These are phyloP conservation scores for Sericinus montela DNA, from an alignment of 2,888 invertebrate genomes.

Conservation along the genomic window DNA sequence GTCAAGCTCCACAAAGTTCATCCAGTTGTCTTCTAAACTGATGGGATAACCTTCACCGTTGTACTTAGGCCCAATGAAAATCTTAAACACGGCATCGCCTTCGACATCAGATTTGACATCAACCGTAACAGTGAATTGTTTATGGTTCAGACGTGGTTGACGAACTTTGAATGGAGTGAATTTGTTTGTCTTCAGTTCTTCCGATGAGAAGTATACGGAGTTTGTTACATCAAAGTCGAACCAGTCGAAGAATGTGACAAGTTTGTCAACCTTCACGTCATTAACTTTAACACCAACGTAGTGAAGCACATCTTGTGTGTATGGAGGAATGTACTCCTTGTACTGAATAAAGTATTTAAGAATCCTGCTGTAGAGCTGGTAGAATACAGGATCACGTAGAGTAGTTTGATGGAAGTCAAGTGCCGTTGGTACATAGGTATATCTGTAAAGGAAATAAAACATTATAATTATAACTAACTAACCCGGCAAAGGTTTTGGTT, in stretches of 20 bases:
- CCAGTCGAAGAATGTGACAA: slow-evolving; percentile 84
- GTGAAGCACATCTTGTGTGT: slow-evolving; percentile 80
- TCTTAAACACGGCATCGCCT: slow-evolving; percentile 80
- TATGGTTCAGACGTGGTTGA: slow-evolving; percentile 82
- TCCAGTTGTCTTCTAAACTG: slow-evolving; percentile 78
- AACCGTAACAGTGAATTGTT: slow-evolving; percentile 80
- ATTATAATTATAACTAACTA: no score
- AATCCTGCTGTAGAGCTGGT: slow-evolving; percentile 82
- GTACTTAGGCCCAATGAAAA: slow-evolving; percentile 85
- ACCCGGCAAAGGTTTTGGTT: no score
- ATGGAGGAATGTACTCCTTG: slow-evolving; percentile 79
- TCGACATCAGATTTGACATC: slow-evolving; percentile 78
- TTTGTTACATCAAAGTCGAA: slow-evolving; percentile 83
- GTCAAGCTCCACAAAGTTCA: slow-evolving; percentile 83
- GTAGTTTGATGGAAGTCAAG: slow-evolving; percentile 82
- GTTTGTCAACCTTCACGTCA: slow-evolving; percentile 80
- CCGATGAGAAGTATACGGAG: slow-evolving; percentile 68
- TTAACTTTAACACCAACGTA: slow-evolving; percentile 83
- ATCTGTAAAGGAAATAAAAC: slow-evolving; percentile 37
- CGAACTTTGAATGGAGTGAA: slow-evolving; percentile 75
- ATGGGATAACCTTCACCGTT: slow-evolving; percentile 77
- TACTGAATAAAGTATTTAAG: slow-evolving; percentile 77
- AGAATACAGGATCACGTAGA: slow-evolving; percentile 86
- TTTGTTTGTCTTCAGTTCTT: slow-evolving; percentile 64
- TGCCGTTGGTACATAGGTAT: slow-evolving; percentile 78